Conservation (phyloP, 2,888 invertebrate genomes). For the Apodemia zela region DNA sequence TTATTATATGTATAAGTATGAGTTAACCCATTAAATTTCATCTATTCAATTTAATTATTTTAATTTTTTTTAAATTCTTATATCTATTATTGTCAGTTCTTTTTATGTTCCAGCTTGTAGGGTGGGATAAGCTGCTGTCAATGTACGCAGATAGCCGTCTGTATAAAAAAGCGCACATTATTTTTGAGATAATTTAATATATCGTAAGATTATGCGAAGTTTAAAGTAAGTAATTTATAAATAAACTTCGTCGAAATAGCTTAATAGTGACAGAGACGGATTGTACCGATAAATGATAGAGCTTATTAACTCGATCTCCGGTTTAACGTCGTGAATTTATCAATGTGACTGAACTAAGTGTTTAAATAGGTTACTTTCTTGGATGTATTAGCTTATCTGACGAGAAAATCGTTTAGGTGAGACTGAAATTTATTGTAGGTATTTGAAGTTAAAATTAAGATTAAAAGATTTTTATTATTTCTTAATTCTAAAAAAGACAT, state of each 20-base stretch:
- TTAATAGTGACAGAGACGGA: not conserved
- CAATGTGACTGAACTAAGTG: constrained; percentile 10
- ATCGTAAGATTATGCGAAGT: not conserved
- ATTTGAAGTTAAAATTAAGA: too few species aligned
- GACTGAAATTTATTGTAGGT: too few species aligned
- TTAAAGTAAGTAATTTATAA: not conserved
- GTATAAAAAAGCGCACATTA: not conserved
- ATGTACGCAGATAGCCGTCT: too few species aligned
- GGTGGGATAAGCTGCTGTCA: too few species aligned
- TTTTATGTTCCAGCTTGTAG: too few species aligned
- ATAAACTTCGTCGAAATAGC: constrained; percentile 1
- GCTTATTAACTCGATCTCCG: constrained; percentile 4
- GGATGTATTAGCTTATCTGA: constrained; percentile 2
- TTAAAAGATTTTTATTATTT: too few species aligned
- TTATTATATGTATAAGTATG: too few species aligned
- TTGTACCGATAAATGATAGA: not conserved
- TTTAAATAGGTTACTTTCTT: constrained; percentile 5
- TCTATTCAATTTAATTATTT: too few species aligned
- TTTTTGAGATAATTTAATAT: not conserved
- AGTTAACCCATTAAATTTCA: too few species aligned
- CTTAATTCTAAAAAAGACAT: too few species aligned
- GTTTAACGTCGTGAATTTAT: constrained; percentile 10
- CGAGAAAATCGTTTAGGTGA: not conserved
- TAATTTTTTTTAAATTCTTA: too few species aligned
- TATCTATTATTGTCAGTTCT: too few species aligned